These are phyloP conservation scores for Isichthys henryi DNA, from an alignment of 2,113 vertebrate genomes.

Conservation along the genomic window DNA sequence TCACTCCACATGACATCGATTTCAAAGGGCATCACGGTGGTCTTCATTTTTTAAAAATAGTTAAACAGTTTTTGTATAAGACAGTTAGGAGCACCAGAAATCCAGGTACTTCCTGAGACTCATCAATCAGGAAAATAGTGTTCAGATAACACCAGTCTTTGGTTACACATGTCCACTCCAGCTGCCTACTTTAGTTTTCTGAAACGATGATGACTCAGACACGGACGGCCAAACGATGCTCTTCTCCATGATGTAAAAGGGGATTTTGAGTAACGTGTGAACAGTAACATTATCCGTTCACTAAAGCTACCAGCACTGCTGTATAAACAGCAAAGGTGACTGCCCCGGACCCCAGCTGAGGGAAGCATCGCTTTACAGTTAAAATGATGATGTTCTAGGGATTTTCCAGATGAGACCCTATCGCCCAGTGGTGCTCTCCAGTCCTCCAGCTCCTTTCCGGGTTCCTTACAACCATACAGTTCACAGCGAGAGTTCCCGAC, in stretches of 20 bases:
- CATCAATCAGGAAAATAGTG: background rate
- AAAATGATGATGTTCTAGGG: constrained; percentile 36
- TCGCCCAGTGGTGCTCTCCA: background rate
- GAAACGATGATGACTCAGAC: background rate
- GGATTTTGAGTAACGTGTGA: constrained; percentile 8
- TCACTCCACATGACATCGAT: background rate
- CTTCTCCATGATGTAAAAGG: background rate
- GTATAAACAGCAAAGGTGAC: constrained; percentile 44
- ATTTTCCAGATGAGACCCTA: constrained; percentile 43
- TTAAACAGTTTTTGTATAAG: background rate
- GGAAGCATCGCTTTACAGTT: constrained; percentile 40
- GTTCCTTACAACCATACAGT: background rate
- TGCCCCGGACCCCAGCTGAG: constrained; percentile 47
- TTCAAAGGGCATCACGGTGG: constrained; percentile 24
- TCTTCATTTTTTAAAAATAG: constrained; percentile 29
- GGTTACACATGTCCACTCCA: background rate
- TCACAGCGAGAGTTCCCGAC: background rate
- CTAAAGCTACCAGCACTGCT: constrained; percentile 14
- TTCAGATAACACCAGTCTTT: background rate
- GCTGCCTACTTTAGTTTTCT: background rate
- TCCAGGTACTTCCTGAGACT: background rate
- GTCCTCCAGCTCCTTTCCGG: background rate
- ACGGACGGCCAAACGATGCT: background rate
- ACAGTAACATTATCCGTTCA: constrained; percentile 9
- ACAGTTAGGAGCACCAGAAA: background rate